phyloP scores from a whole-genome alignment of 1,140 invertebrate species.

The Lordiphosa collinella region DNA sequence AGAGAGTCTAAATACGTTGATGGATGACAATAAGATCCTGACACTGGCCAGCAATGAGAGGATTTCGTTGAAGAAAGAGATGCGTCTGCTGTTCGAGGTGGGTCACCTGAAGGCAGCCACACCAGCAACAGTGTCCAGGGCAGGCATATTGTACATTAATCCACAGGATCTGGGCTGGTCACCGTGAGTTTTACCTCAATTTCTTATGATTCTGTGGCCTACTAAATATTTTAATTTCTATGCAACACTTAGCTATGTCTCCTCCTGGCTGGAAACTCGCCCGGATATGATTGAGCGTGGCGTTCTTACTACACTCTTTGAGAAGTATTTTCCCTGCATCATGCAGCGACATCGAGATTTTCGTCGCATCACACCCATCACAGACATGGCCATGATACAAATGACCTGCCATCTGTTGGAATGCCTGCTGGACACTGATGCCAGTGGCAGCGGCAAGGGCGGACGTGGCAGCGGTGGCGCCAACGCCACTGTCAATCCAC shows the following conservation, averaged over 20 bases:
- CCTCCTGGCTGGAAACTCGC: constrained; percentile 94
- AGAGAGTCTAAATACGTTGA: constrained; percentile 93
- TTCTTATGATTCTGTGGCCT: no score
- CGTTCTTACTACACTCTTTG: constrained; percentile 92
- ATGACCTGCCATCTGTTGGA: constrained; percentile 95
- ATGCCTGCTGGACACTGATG: constrained; percentile 85
- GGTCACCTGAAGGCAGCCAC: constrained; percentile 95
- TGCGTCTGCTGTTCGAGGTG: constrained; percentile 97
- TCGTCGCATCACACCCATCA: constrained; percentile 94
- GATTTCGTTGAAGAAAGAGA: constrained; percentile 93
- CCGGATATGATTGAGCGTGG: constrained; percentile 86
- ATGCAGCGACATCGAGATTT: constrained; percentile 91
- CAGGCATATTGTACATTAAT: constrained; percentile 95
- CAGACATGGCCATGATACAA: constrained; percentile 94
- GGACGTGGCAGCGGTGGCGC: not conserved
- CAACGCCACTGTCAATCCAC: constrained; percentile 21
- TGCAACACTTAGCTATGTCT: constrained; percentile 84
- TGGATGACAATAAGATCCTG: constrained; percentile 93
- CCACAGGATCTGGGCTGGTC: constrained; percentile 98
- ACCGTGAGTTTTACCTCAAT: no score
- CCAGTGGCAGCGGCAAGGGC: constrained; percentile 39
- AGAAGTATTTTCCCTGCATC: constrained; percentile 95
- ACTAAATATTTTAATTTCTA: not conserved
- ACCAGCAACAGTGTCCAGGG: constrained; percentile 96
- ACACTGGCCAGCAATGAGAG: constrained; percentile 96